These are phyloP conservation scores for Lycia hirtaria DNA, from an alignment of 2,888 invertebrate genomes.

Conservation along the genomic window DNA sequence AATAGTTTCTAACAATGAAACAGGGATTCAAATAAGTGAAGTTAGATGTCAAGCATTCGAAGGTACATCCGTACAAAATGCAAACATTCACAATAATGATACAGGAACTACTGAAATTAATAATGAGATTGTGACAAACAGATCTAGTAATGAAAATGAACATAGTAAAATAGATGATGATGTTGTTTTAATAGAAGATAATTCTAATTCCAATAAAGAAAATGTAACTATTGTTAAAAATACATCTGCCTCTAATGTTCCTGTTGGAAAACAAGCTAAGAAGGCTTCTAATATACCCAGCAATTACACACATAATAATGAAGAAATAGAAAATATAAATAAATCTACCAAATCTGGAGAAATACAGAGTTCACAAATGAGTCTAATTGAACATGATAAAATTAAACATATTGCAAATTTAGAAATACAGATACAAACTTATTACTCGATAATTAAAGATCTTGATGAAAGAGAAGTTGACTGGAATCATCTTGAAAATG, in stretches of 20 bases:
- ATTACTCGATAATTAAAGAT: neutral
- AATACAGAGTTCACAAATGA: neutral
- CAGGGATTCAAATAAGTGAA: slow-evolving; percentile 7
- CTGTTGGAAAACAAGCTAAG: neutral
- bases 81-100: neutral
- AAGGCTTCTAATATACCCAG: no score
- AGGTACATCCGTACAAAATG: neutral
- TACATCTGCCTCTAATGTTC: neutral
- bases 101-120: neutral
- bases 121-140: neutral
- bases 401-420: slow-evolving; percentile 1
- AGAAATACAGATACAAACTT: slow-evolving; percentile 6
- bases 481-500: neutral
- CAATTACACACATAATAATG: neutral
- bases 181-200: slow-evolving; percentile 23
- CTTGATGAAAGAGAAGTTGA: slow-evolving; percentile 33
- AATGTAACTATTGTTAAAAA: slow-evolving; percentile 1
- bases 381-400: neutral
- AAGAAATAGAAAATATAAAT: slow-evolving; percentile 1
- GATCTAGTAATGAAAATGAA: neutral
- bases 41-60: neutral
- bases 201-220: slow-evolving; percentile 20
- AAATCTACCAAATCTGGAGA: neutral
- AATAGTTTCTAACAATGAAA: slow-evolving; percentile 26
- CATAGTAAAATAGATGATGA: slow-evolving; percentile 10